These are phyloP conservation scores for Sycophila texana DNA, from an alignment of 2,888 invertebrate genomes.

Conservation along the genomic window DNA sequence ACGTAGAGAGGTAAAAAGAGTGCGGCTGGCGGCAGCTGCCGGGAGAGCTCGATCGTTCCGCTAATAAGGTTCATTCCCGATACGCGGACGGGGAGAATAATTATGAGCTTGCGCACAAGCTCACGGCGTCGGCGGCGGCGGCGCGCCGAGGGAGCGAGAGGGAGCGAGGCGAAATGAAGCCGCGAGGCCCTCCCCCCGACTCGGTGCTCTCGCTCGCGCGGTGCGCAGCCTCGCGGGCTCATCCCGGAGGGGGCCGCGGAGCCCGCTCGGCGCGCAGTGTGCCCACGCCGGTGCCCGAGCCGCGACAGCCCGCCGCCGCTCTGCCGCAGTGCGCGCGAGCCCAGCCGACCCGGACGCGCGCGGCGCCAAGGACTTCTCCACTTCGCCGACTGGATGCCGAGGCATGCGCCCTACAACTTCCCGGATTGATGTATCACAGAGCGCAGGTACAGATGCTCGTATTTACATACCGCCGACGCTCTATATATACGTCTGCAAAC, in stretches of 20 bases:
- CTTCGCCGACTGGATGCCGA: conserved; percentile 68
- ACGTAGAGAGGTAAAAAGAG: conserved; percentile 47
- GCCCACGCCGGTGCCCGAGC: background rate
- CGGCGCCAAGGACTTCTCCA: conserved; percentile 58
- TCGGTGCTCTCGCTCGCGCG: conserved; percentile 12
- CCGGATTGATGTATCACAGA: conserved; percentile 74
- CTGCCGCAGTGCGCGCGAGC: background rate
- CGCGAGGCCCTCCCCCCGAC: background rate
- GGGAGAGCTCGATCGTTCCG: conserved; percentile 51
- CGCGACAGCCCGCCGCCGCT: background rate
- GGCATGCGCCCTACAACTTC: conserved; percentile 74
- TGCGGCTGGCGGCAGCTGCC: conserved; percentile 31
- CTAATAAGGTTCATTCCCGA: conserved; percentile 63
- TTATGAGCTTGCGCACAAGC: conserved; percentile 73
- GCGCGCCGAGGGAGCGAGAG: conserved; percentile 10
- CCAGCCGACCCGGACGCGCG: conserved; percentile 7
- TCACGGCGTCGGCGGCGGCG: conserved; percentile 37
- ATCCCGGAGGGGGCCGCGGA: background rate
- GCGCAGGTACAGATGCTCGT: conserved; percentile 71
- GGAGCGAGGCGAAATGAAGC: no score
- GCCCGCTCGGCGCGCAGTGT: background rate
- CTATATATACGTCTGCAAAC: no score
- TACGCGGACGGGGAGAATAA: conserved; percentile 70
- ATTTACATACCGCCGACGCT: conserved; percentile 54
- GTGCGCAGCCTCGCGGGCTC: conserved; percentile 5